phyloP scores from a whole-genome alignment of 2,888 invertebrate species.

The Harpalus rubripes region DNA sequence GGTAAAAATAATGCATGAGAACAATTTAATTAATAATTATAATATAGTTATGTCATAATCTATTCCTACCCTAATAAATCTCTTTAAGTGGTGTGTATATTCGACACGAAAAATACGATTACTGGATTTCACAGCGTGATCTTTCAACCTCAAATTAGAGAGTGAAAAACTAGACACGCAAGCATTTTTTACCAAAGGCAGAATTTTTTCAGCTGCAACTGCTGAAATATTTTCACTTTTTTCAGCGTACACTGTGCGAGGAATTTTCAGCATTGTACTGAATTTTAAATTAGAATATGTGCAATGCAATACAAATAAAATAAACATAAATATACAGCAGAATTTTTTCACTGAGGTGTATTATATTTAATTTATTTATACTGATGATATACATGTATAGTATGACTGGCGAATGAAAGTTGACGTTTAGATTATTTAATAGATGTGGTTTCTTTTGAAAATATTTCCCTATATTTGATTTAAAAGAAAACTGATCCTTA shows the following conservation, averaged over 20 bases:
- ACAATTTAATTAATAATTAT: too few relatives aligned
- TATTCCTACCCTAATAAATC: not conserved
- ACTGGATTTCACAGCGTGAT: not conserved
- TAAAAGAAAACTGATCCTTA: too few relatives aligned
- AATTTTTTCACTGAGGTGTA: too few relatives aligned
- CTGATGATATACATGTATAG: too few relatives aligned
- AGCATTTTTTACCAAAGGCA: conserved; percentile 1
- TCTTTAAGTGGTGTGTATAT: not conserved
- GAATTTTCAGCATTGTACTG: conserved; percentile 2
- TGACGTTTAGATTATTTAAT: too few relatives aligned
- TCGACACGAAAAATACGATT: conserved; percentile 1
- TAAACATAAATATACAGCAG: not conserved
- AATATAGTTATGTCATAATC: not conserved
- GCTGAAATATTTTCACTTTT: not conserved
- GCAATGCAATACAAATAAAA: not conserved
- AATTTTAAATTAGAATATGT: not conserved
- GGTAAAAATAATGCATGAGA: too few relatives aligned
- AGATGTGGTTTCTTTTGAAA: too few relatives aligned
- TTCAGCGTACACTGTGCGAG: not conserved
- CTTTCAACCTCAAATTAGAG: not conserved
- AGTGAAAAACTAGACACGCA: conserved; percentile 11
- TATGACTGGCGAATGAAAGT: too few relatives aligned
- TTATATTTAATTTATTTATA: too few relatives aligned
- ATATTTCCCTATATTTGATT: too few relatives aligned
- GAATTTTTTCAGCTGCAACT: not conserved